Evolutionary conservation across 2,113 vertebrate species (phyloP), one percentile per base, ranked within the genome.

Genomic region (Tyrannus savana): DNA sequence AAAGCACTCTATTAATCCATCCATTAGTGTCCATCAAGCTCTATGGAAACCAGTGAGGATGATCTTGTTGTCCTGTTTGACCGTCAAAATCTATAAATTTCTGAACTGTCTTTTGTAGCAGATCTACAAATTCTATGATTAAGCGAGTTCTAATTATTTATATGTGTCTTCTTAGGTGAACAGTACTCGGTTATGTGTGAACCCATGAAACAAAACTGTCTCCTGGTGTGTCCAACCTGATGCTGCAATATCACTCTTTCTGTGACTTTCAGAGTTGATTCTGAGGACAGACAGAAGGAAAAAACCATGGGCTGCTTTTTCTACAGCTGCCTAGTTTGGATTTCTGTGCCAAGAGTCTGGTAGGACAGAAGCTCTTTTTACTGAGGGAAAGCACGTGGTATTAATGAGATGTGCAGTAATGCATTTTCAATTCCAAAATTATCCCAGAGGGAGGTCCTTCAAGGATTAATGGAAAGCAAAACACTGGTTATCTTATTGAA

Each of bases 381-480:
- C 69, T 58, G 84, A 82, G 14, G 17, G 33, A 69, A 89, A 87
- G 41, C 74, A 82, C 1, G 0, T 95, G 84, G 37, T 87, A 53
- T 69, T 96, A 89, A 95, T 93, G 91, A 94, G 62, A 93, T 87
- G 50, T 89, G 31, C 62, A 95, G 74, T 53, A 85, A 87, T 73
- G 78, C 71, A 58, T 91, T 95, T 96, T 79, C 13, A 8, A 12
- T 82, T 87, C 74, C 77, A 87, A 84, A 83, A 59, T 27, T 89
- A 17, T 64, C 49, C 84, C 81, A 87, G 53, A 77, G 87, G 81
- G 60, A 94, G 25, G 53, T 90, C 25, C 71, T 78, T 87, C 77
- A 82, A 78, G 67, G 71, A 87, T 89, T 93, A 96, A 87, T 90
- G 62, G 74, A 82, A 89, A 89, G 66, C n/a, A 91, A 96, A 94